A percentile compares a stretch with the other conserved stretches of the same genome.
phyloP scores from a whole-genome alignment of 2,888 invertebrate genomes.

The Mythimna pallens region DNA sequence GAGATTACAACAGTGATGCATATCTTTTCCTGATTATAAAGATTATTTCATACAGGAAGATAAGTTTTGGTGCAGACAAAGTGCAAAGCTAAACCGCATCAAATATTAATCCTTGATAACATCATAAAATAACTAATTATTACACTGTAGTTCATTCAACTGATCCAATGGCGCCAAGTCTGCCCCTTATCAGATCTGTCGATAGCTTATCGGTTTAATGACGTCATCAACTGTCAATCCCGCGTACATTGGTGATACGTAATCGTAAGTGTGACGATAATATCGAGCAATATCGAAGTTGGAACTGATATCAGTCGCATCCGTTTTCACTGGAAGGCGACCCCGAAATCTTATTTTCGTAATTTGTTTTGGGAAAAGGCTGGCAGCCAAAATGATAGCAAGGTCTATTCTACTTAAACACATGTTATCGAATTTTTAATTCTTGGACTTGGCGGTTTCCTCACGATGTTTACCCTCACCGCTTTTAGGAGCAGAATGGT shows the following conservation, averaged over 20 bases:
- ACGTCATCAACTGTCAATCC: slow-evolving; percentile 74
- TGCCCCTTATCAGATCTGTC: slow-evolving; percentile 73
- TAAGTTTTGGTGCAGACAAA: slow-evolving; percentile 20
- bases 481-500: too few species aligned
- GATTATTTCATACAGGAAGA: background rate
- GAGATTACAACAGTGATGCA: background rate
- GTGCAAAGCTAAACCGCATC: slow-evolving; percentile 14
- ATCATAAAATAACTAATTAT: slow-evolving; percentile 29
- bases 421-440: too few species aligned
- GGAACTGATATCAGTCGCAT: slow-evolving; percentile 16
- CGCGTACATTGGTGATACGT: slow-evolving; percentile 36
- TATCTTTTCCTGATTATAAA: slow-evolving; percentile 15
- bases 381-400: background rate
- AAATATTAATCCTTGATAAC: slow-evolving; percentile 26
- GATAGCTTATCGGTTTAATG: slow-evolving; percentile 77
- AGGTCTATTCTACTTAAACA: too few species aligned
- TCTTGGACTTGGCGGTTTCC: too few species aligned
- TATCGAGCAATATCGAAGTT: slow-evolving; percentile 45
- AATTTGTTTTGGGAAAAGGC: background rate
- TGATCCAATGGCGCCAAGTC: slow-evolving; percentile 76
- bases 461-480: too few species aligned
- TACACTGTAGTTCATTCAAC: slow-evolving; percentile 25
- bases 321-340: slow-evolving; percentile 27
- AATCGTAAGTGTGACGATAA: slow-evolving; percentile 51
- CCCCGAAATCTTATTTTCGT: background rate